These are phyloP conservation scores for Hydrocynus forskahlii DNA, from an alignment of 2,797 vertebrate species.

Conservation along the genomic window DNA sequence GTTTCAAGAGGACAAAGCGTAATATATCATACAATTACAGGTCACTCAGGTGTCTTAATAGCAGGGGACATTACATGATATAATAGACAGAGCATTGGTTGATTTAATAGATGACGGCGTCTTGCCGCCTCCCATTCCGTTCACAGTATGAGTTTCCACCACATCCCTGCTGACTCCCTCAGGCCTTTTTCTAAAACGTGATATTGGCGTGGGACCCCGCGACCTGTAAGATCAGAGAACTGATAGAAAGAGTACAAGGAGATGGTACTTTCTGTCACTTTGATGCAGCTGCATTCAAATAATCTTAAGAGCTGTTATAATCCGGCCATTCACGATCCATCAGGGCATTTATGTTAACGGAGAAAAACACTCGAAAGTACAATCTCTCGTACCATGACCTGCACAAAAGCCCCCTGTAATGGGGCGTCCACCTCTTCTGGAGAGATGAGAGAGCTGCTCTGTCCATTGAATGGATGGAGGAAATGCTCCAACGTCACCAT, in stretches of 20 bases:
- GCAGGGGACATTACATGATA: not conserved
- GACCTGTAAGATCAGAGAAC: not conserved
- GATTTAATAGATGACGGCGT: not conserved
- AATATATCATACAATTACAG: slow-evolving; percentile 17
- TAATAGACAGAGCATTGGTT: not conserved
- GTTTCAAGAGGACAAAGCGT: slow-evolving; percentile 19
- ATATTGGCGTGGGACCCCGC: not conserved
- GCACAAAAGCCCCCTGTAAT: not conserved
- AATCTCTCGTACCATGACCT: slow-evolving; percentile 24
- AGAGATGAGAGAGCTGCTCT: not conserved
- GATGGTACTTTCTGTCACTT: not conserved
- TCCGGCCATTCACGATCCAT: slow-evolving; percentile 25
- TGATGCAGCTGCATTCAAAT: not conserved
- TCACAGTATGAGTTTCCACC: slow-evolving; percentile 19
- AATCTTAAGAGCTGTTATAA: slow-evolving; percentile 12
- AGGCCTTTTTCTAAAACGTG: not conserved
- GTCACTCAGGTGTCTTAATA: slow-evolving; percentile 11
- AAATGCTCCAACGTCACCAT: not conserved
- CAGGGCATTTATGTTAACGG: not conserved
- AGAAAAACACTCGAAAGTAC: slow-evolving; percentile 27
- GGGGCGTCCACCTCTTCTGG: not conserved
- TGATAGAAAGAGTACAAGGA: slow-evolving; percentile 8
- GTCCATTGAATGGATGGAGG: not conserved
- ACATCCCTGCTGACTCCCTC: not conserved
- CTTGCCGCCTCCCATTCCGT: slow-evolving; percentile 22